These are phyloP conservation scores for Tamandua tetradactyla DNA, from an alignment of 2,797 vertebrate species.

Conservation along the genomic window DNA sequence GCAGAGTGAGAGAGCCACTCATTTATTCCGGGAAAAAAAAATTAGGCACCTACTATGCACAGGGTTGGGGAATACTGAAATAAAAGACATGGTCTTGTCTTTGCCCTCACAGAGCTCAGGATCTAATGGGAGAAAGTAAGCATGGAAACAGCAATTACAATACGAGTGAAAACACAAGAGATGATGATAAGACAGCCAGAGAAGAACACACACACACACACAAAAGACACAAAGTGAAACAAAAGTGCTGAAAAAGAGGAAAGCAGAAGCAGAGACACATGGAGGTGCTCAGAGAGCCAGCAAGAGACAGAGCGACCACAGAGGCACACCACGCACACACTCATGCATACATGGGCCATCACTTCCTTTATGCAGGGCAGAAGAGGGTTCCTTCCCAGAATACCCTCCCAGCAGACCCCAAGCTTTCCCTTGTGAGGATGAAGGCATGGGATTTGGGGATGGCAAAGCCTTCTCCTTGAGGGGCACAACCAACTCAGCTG, in stretches of 20 bases:
- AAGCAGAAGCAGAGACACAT: not conserved
- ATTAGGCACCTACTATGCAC: not conserved
- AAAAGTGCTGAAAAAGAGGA: not conserved
- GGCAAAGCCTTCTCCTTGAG: not conserved
- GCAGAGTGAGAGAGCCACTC: not conserved
- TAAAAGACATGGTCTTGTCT: not conserved
- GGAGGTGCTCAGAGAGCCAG: not conserved
- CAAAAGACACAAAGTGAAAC: not conserved
- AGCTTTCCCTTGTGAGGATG: not conserved
- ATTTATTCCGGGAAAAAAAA: not conserved
- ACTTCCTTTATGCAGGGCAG: not conserved
- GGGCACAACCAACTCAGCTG: not conserved
- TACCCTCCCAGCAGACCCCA: not conserved
- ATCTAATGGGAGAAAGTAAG: not conserved
- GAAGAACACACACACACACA: too few species aligned
- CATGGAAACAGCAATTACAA: not conserved
- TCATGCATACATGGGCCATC: rapidly evolving
- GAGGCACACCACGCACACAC: not conserved
- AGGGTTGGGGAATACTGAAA: not conserved
- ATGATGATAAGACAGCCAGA: not conserved
- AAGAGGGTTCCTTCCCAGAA: not conserved
- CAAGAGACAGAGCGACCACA: not conserved
- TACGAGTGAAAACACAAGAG: not conserved
- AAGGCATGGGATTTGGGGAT: not conserved
- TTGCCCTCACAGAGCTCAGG: not conserved